phyloP scores from a whole-genome alignment of 2,888 invertebrate species.

The Exocentrus adspersus region DNA sequence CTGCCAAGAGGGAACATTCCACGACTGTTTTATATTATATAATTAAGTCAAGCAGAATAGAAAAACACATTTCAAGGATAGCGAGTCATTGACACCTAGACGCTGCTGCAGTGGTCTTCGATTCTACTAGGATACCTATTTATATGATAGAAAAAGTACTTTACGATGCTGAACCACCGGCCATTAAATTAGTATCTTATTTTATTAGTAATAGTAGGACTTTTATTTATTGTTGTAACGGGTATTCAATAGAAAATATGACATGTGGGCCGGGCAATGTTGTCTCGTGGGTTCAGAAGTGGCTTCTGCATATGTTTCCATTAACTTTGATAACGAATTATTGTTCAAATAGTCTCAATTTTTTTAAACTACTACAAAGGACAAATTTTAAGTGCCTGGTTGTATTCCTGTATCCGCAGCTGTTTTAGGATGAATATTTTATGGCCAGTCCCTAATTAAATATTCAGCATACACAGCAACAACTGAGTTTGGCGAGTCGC shows the following conservation, averaged over 20 bases:
- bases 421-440: background rate
- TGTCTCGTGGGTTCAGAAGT: too few relatives aligned
- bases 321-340: too few relatives aligned
- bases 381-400: too few relatives aligned
- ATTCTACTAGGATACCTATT: constrained; percentile 17
- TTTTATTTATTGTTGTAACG: background rate
- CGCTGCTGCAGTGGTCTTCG: constrained; percentile 27
- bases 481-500: background rate
- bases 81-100: constrained; percentile 49
- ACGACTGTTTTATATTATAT: constrained; percentile 31
- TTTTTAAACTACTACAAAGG: too few relatives aligned
- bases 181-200: background rate
- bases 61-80: constrained; percentile 48
- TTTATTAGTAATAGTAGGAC: background rate
- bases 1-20: constrained; percentile 13
- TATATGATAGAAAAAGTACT: background rate
- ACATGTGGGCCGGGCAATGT: too few relatives aligned
- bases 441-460: background rate
- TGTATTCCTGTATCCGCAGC: background rate
- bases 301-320: too few relatives aligned
- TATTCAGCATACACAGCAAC: background rate
- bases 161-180: background rate
- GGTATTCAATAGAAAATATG: background rate
- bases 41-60: constrained; percentile 36
- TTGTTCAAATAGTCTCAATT: too few relatives aligned